Percentiles rank a stretch among this genome's conserved stretches.
These are phyloP conservation scores for Pogonognathellus flavescens DNA, from an alignment of 1,140 invertebrate species.

Conservation along the genomic window DNA sequence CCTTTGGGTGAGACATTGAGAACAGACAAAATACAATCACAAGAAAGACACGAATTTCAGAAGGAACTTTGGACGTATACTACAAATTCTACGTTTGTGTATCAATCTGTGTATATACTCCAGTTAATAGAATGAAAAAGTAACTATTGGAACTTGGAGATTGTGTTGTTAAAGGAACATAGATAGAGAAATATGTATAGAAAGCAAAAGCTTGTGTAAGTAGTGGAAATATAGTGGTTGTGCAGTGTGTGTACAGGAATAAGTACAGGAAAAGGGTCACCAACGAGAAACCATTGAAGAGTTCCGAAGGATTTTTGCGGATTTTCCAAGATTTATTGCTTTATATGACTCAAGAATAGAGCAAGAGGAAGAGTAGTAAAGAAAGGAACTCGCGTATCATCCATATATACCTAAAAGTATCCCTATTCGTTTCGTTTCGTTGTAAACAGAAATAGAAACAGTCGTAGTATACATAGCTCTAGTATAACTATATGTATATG, in stretches of 20 bases:
- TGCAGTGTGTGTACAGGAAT: slow-evolving; percentile 8
- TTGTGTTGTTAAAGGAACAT: slow-evolving; percentile 45
- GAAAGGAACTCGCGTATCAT: no score
- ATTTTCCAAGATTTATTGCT: slow-evolving; percentile 65
- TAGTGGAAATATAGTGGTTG: slow-evolving; percentile 3
- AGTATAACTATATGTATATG: background rate
- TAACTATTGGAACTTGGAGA: slow-evolving; percentile 45
- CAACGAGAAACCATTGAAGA: slow-evolving; percentile 56
- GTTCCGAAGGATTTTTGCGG: slow-evolving; percentile 63
- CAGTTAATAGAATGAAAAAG: slow-evolving; percentile 51
- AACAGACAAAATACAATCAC: slow-evolving; percentile 35
- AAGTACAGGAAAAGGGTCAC: slow-evolving; percentile 59
- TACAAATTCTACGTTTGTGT: no score
- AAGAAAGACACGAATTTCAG: slow-evolving; percentile 33
- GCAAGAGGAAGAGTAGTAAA: background rate
- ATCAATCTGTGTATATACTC: background rate
- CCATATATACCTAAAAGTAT: no score
- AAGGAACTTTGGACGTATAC: background rate
- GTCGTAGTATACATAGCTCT: background rate
- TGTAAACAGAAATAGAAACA: no score
- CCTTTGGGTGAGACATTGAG: slow-evolving; percentile 9
- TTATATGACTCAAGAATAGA: slow-evolving; percentile 55
- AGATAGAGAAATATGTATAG: slow-evolving; percentile 48
- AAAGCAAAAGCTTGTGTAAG: background rate
- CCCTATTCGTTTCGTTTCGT: no score